Conservation (phyloP, 2,797 vertebrate species). For the Meriones psammophilus region DNA sequence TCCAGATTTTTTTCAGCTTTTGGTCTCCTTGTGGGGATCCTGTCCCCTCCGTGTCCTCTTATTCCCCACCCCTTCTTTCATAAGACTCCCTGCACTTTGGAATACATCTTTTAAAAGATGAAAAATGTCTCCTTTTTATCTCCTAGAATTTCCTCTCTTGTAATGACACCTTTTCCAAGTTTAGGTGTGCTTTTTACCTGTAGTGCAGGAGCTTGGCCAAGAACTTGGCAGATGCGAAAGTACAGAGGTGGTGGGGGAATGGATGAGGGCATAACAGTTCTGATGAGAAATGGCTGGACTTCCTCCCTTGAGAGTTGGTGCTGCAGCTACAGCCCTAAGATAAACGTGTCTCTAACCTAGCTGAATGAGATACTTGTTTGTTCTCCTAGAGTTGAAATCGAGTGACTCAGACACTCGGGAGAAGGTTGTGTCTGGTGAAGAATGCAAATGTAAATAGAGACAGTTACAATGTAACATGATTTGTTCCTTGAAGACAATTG, state of each 20-base stretch:
- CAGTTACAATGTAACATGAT: slow-evolving; percentile 33
- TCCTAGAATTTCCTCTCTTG: not conserved
- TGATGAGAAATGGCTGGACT: not conserved
- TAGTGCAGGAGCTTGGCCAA: not conserved
- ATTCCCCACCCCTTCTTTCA: too few relatives aligned
- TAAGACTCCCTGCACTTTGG: too few relatives aligned
- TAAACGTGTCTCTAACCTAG: not conserved
- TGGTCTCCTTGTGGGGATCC: too few relatives aligned
- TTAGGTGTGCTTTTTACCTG: not conserved
- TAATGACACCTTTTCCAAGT: not conserved
- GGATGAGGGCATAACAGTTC: not conserved
- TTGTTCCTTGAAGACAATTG: slow-evolving; percentile 50
- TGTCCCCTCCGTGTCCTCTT: too few relatives aligned
- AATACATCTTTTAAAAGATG: not conserved
- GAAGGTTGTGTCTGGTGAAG: slow-evolving; percentile 43
- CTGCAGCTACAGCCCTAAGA: not conserved
- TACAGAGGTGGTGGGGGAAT: not conserved
- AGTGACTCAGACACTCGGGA: not conserved
- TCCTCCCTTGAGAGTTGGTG: not conserved
- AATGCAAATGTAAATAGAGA: slow-evolving; percentile 66
- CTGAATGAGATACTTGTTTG: not conserved
- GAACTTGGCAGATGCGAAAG: not conserved
- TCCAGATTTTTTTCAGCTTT: too few relatives aligned
- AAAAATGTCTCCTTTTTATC: not conserved
- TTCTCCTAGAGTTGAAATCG: slow-evolving; percentile 20